phyloP scores from a whole-genome alignment of 53 echinoderm and acorn worm genomes.

The Crossaster papposus region DNA sequence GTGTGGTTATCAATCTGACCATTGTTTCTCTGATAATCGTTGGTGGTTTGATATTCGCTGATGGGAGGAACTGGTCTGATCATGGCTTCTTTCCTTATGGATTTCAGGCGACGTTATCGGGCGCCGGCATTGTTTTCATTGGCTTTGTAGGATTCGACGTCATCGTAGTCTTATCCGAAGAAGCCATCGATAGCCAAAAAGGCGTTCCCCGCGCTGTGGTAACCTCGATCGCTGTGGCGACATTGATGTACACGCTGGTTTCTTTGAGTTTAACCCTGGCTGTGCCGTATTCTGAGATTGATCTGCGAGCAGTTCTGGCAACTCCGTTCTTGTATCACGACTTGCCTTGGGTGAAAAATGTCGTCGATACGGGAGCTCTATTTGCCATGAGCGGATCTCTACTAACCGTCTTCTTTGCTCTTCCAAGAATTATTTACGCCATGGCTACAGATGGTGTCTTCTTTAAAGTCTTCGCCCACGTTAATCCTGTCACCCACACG shows the following conservation, averaged over 20 bases:
- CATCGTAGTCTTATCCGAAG: conserved; percentile 75
- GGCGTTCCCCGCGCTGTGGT: conserved; percentile 66
- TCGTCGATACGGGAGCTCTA: conserved; percentile 68
- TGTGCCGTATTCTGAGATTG: conserved; percentile 66
- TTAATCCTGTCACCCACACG: conserved; percentile 63
- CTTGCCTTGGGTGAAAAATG: conserved; percentile 67
- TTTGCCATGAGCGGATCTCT: conserved; percentile 62
- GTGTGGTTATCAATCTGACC: neutral
- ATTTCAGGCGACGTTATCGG: conserved; percentile 57
- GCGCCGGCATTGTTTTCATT: conserved; percentile 69
- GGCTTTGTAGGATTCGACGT: conserved; percentile 82
- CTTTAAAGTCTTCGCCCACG: conserved; percentile 50
- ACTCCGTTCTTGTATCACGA: conserved; percentile 58
- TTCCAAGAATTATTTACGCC: conserved; percentile 74
- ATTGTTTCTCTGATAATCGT: conserved; percentile 36
- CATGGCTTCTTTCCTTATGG: conserved; percentile 72
- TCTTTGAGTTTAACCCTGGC: conserved; percentile 65
- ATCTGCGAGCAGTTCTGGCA: conserved; percentile 54
- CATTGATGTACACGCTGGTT: conserved; percentile 57
- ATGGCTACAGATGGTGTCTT: conserved; percentile 75
- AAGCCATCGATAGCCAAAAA: conserved; percentile 58
- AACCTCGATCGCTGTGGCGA: conserved; percentile 45
- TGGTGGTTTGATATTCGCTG: conserved; percentile 51
- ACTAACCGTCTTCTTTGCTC: conserved; percentile 50
- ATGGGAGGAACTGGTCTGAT: conserved; percentile 60